Evolutionary conservation across 2,888 invertebrate genomes (phyloP).

Genomic region (Drosophila emarginata): DNA sequence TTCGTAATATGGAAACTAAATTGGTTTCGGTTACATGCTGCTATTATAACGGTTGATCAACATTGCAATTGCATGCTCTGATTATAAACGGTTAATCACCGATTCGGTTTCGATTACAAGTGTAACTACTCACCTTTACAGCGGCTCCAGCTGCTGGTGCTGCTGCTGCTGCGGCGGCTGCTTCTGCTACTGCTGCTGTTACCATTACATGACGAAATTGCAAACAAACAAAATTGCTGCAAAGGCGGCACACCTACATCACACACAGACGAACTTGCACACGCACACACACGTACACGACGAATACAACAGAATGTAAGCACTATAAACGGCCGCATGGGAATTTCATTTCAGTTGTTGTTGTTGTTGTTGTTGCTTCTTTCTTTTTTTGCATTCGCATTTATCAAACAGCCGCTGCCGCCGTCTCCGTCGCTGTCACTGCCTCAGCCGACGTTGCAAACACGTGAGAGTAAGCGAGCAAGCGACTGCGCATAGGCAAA

Average conservation of each 20-base stretch:
- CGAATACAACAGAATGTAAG: conserved; percentile 44
- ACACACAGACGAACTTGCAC: background rate
- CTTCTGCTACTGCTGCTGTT: background rate
- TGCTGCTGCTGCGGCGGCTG: background rate
- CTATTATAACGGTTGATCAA: background rate
- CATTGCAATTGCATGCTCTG: background rate
- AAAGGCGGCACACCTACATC: conserved; percentile 14
- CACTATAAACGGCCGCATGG: conserved; percentile 69
- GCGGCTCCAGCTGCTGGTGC: conserved; percentile 10
- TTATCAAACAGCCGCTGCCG: conserved; percentile 56
- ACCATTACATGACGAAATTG: conserved; percentile 1
- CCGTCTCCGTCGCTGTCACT: conserved; percentile 38
- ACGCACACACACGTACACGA: background rate
- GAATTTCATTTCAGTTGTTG: conserved; percentile 48
- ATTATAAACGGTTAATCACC: background rate
- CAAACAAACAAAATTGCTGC: conserved; percentile 4
- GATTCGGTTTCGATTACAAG: conserved; percentile 1
- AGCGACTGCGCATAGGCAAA: conserved; percentile 56
- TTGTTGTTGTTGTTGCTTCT: conserved; percentile 4
- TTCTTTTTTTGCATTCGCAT: conserved; percentile 51
- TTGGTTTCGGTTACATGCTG: background rate
- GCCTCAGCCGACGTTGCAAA: conserved; percentile 53
- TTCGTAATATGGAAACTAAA: background rate
- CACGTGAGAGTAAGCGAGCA: conserved; percentile 56
- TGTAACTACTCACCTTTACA: conserved; percentile 9